These are phyloP conservation scores for Synanthedon formicaeformis DNA, from an alignment of 2,888 invertebrate species.

Conservation along the genomic window DNA sequence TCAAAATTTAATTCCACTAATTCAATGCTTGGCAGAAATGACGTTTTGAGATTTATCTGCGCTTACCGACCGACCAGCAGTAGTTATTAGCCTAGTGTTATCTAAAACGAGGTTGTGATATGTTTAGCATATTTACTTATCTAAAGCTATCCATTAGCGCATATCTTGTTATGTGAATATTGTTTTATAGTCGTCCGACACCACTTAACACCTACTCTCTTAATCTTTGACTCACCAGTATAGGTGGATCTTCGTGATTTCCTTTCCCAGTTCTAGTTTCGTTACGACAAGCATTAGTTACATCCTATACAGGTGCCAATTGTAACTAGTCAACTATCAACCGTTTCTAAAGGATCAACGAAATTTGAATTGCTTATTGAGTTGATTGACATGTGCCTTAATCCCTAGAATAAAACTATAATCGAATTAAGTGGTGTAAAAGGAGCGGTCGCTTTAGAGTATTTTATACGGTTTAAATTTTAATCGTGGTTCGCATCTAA, in stretches of 20 bases:
- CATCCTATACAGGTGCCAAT: neutral
- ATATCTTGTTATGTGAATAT: neutral
- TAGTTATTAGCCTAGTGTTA: neutral
- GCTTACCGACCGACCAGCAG: neutral
- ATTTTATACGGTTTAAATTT: slow-evolving; percentile 21
- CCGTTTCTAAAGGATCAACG: slow-evolving; percentile 51
- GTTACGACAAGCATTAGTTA: too few species aligned
- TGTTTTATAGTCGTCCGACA: neutral
- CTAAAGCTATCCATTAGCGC: neutral
- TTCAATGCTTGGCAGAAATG: neutral
- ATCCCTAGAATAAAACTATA: slow-evolving; percentile 38
- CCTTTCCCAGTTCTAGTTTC: neutral
- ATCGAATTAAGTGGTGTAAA: slow-evolving; percentile 27
- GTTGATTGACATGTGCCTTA: slow-evolving; percentile 56
- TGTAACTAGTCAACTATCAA: slow-evolving; percentile 19
- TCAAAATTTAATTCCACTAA: neutral
- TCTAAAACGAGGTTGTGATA: neutral
- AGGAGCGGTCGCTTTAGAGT: neutral
- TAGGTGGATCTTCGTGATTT: neutral
- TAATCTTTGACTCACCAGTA: neutral
- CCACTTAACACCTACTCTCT: neutral
- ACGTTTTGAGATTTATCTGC: neutral
- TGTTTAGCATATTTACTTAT: neutral
- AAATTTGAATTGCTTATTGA: slow-evolving; percentile 63
- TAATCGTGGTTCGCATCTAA: slow-evolving; percentile 20